Evolutionary conservation across 2,113 vertebrate genomes (phyloP).

Genomic region (Fulmarus glacialis): DNA sequence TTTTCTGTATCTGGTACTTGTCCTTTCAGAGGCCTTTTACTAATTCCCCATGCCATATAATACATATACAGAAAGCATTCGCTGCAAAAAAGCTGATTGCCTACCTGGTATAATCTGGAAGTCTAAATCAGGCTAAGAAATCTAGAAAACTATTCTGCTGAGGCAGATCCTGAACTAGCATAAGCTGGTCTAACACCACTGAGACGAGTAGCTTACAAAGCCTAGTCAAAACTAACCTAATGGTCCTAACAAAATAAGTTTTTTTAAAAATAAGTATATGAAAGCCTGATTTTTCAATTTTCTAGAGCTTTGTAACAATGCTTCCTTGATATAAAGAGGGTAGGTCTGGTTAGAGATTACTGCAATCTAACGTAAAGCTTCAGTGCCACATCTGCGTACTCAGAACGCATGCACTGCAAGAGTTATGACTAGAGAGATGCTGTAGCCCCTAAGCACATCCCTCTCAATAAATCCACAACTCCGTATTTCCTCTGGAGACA

Average conservation of each 20-base stretch:
- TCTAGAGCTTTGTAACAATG: neutral
- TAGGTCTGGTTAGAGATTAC: neutral
- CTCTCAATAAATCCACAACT: neutral
- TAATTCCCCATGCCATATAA: neutral
- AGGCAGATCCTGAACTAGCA: neutral
- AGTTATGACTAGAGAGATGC: neutral
- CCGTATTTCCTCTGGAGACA: neutral
- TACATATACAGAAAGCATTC: neutral
- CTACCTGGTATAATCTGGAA: neutral
- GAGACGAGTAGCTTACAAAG: neutral
- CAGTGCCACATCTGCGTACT: neutral
- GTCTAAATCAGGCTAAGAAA: neutral
- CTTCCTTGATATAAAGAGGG: neutral
- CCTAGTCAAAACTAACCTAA: neutral
- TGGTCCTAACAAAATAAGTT: neutral
- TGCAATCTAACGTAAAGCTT: neutral
- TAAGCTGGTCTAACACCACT: neutral
- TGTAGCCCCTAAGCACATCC: neutral
- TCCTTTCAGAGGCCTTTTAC: neutral
- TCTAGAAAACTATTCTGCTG: neutral
- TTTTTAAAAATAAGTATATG: neutral
- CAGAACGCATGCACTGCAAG: accelerated
- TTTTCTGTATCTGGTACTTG: neutral
- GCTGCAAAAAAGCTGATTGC: neutral
- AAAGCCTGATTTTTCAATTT: neutral